Conservation (phyloP, 2,797 vertebrate genomes). For the Ciconia nigra region DNA sequence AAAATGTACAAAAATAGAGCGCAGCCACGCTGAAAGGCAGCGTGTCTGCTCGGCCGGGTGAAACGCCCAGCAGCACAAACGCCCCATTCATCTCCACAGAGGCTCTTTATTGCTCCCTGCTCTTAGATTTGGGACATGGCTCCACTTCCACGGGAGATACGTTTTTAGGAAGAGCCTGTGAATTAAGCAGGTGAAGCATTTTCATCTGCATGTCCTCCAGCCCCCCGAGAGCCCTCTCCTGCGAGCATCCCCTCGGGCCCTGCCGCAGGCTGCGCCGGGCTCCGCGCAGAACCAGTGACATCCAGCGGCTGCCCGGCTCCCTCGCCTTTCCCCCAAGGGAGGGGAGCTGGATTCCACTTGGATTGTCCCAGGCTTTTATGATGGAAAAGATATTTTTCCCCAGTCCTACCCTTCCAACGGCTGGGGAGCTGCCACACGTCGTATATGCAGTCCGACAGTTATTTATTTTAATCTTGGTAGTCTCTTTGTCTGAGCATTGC, state of each 20-base stretch:
- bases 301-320: neutral
- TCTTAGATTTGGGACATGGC: neutral
- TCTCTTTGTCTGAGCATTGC: neutral
- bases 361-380: neutral
- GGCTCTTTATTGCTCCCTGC: neutral
- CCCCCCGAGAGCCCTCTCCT: neutral
- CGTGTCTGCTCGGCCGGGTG: fast-evolving
- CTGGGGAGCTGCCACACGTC: neutral
- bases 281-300: neutral
- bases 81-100: neutral
- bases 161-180: neutral
- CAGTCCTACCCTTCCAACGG: neutral
- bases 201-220: neutral
- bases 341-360: neutral
- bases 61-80: neutral
- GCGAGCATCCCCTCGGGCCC: neutral
- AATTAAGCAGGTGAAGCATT: neutral
- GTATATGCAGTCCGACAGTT: neutral
- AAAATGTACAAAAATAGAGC: neutral
- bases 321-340: neutral
- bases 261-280: neutral
- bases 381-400: neutral
- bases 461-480: neutral
- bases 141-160: neutral
- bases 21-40: neutral